Conservation (phyloP, 1,140 invertebrate genomes). For the Brachystomella parvula region DNA sequence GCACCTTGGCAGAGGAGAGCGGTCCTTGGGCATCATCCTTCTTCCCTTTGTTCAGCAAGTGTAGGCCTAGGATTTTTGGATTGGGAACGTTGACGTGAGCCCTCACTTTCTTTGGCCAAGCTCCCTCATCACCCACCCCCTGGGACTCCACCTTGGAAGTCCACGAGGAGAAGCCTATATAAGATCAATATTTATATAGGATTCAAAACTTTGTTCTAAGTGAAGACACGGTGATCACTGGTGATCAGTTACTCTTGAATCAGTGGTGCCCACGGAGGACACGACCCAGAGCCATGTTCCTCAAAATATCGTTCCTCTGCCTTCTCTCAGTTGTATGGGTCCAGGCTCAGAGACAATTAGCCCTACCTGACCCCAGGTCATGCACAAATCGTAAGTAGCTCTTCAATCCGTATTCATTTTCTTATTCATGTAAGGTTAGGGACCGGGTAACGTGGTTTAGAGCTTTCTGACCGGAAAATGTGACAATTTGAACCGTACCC, state of each 20-base stretch:
- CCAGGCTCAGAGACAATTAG: conserved; percentile 69
- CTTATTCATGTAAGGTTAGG: too few relatives aligned
- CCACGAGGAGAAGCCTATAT: not conserved
- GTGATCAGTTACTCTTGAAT: not conserved
- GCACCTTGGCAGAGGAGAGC: not conserved
- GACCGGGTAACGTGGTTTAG: too few relatives aligned
- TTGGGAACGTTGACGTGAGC: not conserved
- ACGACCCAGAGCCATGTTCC: not conserved
- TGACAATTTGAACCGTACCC: too few relatives aligned
- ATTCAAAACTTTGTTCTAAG: not conserved
- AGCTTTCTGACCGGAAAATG: too few relatives aligned
- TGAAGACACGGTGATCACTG: not conserved
- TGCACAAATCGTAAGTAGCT: conserved; percentile 70
- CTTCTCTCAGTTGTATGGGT: conserved; percentile 57
- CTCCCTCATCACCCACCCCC: too few relatives aligned
- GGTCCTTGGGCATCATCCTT: not conserved
- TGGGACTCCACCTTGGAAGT: not conserved
- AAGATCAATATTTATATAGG: not conserved
- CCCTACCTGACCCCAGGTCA: conserved; percentile 75
- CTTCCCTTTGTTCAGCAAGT: not conserved
- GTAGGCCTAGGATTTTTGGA: not conserved
- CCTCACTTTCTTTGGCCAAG: too few relatives aligned
- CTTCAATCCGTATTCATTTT: too few relatives aligned
- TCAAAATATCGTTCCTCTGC: conserved; percentile 45
- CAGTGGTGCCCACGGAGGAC: not conserved